phyloP scores from a whole-genome alignment of 2,888 invertebrate species.

The Sarcophaga subvicina region DNA sequence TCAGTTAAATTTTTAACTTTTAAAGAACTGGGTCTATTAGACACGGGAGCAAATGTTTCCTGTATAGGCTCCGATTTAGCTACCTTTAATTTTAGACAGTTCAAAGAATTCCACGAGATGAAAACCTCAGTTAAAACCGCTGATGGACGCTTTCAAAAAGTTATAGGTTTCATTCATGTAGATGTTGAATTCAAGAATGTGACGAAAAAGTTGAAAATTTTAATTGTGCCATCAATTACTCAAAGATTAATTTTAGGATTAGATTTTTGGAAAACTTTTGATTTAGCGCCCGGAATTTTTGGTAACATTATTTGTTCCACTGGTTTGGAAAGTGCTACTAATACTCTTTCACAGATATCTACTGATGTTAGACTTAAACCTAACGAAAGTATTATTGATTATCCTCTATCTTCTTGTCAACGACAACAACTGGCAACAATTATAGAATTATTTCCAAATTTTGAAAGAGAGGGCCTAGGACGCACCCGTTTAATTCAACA shows the following conservation, averaged over 20 bases:
- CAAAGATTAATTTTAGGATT: not conserved
- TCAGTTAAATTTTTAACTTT: too few relatives aligned
- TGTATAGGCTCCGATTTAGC: too few relatives aligned
- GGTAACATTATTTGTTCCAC: not conserved
- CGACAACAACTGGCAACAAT: not conserved
- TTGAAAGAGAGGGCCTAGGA: slow-evolving; percentile 9
- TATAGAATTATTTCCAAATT: not conserved
- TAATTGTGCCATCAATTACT: too few relatives aligned
- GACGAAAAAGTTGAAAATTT: not conserved
- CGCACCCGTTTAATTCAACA: slow-evolving; percentile 54
- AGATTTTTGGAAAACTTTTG: slow-evolving; percentile 28
- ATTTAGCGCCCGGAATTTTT: not conserved
- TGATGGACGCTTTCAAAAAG: too few relatives aligned
- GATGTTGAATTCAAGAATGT: not conserved
- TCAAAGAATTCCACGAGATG: too few relatives aligned
- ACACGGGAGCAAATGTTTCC: too few relatives aligned
- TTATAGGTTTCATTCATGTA: too few relatives aligned
- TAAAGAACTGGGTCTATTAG: too few relatives aligned
- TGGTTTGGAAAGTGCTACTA: not conserved
- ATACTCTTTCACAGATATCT: too few relatives aligned
- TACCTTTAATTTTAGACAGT: too few relatives aligned
- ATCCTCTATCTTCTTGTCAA: not conserved
- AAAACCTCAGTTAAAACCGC: too few relatives aligned
- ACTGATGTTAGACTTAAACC: not conserved
- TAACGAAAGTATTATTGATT: not conserved